phyloP scores from a whole-genome alignment of 2,888 invertebrate species.

The Callimorpha dominula region DNA sequence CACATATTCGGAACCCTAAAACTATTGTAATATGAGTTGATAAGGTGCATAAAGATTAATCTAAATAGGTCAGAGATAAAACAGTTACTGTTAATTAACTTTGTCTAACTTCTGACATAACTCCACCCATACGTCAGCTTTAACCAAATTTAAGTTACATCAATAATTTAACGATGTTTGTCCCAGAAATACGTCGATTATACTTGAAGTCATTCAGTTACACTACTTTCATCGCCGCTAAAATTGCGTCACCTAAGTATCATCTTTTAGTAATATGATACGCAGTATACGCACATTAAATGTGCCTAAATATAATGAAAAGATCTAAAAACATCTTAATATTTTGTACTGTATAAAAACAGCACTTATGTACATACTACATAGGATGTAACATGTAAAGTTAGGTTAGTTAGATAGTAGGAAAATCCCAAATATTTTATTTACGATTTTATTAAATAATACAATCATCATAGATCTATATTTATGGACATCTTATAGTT shows the following conservation, averaged over 20 bases:
- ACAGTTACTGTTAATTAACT: not conserved
- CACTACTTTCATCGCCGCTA: not conserved
- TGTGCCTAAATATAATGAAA: too few relatives aligned
- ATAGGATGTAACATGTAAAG: too few relatives aligned
- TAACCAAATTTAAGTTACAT: not conserved
- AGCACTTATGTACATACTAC: too few relatives aligned
- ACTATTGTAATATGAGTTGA: not conserved
- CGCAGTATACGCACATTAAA: too few relatives aligned
- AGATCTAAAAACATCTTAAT: too few relatives aligned
- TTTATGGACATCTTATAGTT: too few relatives aligned
- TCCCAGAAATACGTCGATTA: not conserved
- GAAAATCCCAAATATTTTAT: too few relatives aligned
- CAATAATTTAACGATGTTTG: not conserved
- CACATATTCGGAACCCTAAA: not conserved
- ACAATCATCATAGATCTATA: too few relatives aligned
- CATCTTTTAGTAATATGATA: too few relatives aligned
- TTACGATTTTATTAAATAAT: too few relatives aligned
- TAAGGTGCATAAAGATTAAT: not conserved
- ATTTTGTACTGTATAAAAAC: too few relatives aligned
- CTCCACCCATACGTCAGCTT: not conserved
- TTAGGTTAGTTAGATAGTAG: too few relatives aligned
- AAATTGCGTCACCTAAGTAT: not conserved
- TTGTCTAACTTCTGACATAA: not conserved
- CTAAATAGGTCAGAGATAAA: not conserved
- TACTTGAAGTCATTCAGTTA: not conserved